Evolutionary conservation across 2,113 vertebrate species (phyloP), one percentile per base, ranked within the genome.

Genomic region (Dicentrarchus labrax): DNA sequence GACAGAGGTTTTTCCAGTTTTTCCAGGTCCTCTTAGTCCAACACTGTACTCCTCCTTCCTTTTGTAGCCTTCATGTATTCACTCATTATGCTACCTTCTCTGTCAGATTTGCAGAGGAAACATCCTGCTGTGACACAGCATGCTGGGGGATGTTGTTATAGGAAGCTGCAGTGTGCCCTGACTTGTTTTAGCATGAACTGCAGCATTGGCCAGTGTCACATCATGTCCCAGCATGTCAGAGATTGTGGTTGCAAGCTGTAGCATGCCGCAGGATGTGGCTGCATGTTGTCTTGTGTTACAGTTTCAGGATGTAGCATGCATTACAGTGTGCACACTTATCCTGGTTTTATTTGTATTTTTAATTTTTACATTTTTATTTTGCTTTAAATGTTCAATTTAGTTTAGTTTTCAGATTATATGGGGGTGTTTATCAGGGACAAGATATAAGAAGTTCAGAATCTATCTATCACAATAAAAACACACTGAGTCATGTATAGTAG

Each of bases 1-100:
- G 86, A 91, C 87, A 83, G 77, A 67, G 51, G 4, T 65, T 86
- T 78, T 87, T 88, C 74, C 69, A 83, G 65, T 87, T 85, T 77
- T 68, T 62, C 80, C 39, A 50, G 65, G 67, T 75, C 61, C 47
- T 72, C 53, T 62, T 53, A 62, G 19, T 75, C 54, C 48, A 69
- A 54, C 64, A 41, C 76, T 70, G 72, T 36, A 57, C 48, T 59
- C 53, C 67, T 59, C 53, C 30, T 57, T 41, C 13, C 48, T 77
- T 89, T 87, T 74, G 70, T 24, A 17, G 57, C 75, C 54, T 60
- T 91, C 70, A 70, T 74, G 36, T 72, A 67, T 73, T 76, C 30
- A 70, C 79, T 83, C 41, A 65, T 72, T 62, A 70, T 53, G 64
- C 43, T n/a, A n/a, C 30, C 5, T 72, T 61, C 22, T 72, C 70